Evolutionary conservation across 2,888 invertebrate species (phyloP), one percentile per base, ranked within the genome.

Genomic region (Harpalus rubripes): DNA sequence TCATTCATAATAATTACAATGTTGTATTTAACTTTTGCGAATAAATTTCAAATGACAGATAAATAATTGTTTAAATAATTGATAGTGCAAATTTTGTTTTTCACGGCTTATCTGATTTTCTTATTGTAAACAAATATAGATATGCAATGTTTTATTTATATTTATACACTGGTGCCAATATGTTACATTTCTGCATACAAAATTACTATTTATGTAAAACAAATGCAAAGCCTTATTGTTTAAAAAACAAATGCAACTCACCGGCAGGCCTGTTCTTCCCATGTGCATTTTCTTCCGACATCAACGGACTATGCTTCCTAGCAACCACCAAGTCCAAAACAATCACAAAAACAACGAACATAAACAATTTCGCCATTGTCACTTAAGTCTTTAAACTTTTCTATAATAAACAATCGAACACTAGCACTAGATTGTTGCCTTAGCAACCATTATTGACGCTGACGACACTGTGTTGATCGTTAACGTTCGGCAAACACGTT

Each of bases 231-330:
- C n/a, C 8, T 12, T 52, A 52, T 12, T 22, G 10, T 39, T 52
- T 12, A 52, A 52, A n/a, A 56, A 56, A 56, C n/a, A 56, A 56
- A 56, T 56, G n/a, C 12, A 52, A 32, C 59, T n/a, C 68, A 81
- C 81, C 81, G 15, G 81, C 81, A 44, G 81, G 39, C 7, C 81
- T 63, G 22, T 65, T 26, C 52, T 26, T 65, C 6, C 52, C 56
- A n/a, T 65, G 63, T 7, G 81, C 22, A 52, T 81, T 80, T 52
- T 56, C 56, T 65, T 81, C 81, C 8, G 18, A 26, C n/a, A 81
- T 44, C 22, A 81, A 26, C 4, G 81, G 81, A 15, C 61, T 32
- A 52, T 81, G 81, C 22, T 61, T 63, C 22, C 81, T 81, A 7
- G 65, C 63, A n/a, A 12, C 65, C 41, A 65, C 44, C 8, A n/a